A percentile compares a stretch with the other conserved stretches of the same genome.
These are phyloP conservation scores for Hoplostethus atlanticus DNA, from an alignment of 2,797 vertebrate genomes.

Conservation along the genomic window DNA sequence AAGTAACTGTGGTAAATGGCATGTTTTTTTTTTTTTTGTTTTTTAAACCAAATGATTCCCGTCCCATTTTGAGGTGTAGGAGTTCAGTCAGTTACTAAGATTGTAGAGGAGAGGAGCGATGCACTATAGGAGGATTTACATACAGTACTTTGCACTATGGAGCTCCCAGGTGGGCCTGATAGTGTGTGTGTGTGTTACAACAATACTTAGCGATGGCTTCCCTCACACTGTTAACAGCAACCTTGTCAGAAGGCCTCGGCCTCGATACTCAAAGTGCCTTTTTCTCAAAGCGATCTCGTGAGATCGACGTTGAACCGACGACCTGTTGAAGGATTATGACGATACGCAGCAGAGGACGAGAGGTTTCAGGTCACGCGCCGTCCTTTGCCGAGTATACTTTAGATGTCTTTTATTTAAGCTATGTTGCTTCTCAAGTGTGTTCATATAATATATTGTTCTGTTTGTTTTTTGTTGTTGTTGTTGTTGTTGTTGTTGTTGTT, in stretches of 20 bases:
- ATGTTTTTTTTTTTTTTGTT: constrained; percentile 25
- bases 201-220: constrained; percentile 70
- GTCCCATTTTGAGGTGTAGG: constrained; percentile 20
- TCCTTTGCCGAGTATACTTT: constrained; percentile 65
- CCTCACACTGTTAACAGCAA: constrained; percentile 48
- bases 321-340: constrained; percentile 66
- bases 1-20: constrained; percentile 78
- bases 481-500: constrained; percentile 58
- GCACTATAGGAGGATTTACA: constrained; percentile 83
- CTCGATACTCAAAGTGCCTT: constrained; percentile 55
- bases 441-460: constrained; percentile 81
- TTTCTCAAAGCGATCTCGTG: constrained; percentile 64
- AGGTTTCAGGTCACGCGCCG: constrained; percentile 80
- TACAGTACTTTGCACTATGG: constrained; percentile 88
- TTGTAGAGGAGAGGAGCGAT: constrained; percentile 72
- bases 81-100: constrained; percentile 71
- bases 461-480: background rate
- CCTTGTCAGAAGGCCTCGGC: background rate
- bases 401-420: constrained; percentile 83
- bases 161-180: constrained; percentile 77
- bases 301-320: constrained; percentile 43
- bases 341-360: constrained; percentile 37
- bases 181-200: constrained; percentile 79
- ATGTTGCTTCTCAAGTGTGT: constrained; percentile 77
- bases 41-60: constrained; percentile 24